These are phyloP conservation scores for Drosophila bocqueti DNA, from an alignment of 1,140 invertebrate species.

Conservation along the genomic window DNA sequence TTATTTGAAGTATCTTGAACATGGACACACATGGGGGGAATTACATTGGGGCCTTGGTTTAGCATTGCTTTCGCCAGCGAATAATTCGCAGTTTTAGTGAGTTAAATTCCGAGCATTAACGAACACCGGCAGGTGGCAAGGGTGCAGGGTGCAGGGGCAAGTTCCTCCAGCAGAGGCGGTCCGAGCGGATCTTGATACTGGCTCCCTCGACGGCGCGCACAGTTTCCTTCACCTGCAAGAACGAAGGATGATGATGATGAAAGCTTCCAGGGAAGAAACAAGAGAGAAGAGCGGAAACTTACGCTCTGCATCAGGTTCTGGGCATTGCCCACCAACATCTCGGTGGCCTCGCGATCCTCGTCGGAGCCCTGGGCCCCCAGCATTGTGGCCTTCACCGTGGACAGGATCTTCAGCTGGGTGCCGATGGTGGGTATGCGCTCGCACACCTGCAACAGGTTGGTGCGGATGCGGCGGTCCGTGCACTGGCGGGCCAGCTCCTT, in stretches of 20 bases:
- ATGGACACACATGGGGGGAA: constrained; percentile 58
- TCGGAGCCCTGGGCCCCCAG: constrained; percentile 99
- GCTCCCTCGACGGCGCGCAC: constrained; percentile 99
- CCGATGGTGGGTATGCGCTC: constrained; percentile 99
- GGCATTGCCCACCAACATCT: constrained; percentile 99
- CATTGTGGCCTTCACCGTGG: constrained; percentile 99
- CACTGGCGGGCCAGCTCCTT: constrained; percentile 99
- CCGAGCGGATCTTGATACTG: constrained; percentile 98
- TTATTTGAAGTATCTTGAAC: constrained; percentile 46
- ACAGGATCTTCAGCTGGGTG: constrained; percentile 99
- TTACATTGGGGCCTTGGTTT: constrained; percentile 22
- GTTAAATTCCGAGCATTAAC: constrained; percentile 33
- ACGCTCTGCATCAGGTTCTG: constrained; percentile 99
- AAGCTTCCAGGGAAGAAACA: too few relatives aligned
- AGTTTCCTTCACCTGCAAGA: constrained; percentile 95
- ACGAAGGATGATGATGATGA: neutral
- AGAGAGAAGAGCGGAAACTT: constrained; percentile 65
- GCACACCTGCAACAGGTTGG: constrained; percentile 99
- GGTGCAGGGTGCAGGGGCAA: neutral
- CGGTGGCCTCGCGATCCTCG: constrained; percentile 99
- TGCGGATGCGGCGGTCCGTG: constrained; percentile 99
- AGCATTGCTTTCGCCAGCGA: constrained; percentile 2
- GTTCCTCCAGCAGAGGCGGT: constrained; percentile 85
- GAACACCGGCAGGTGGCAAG: constrained; percentile 3
- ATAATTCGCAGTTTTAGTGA: constrained; percentile 26